These are phyloP conservation scores for Eupeodes corollae DNA, from an alignment of 1,140 invertebrate genomes.

Conservation along the genomic window DNA sequence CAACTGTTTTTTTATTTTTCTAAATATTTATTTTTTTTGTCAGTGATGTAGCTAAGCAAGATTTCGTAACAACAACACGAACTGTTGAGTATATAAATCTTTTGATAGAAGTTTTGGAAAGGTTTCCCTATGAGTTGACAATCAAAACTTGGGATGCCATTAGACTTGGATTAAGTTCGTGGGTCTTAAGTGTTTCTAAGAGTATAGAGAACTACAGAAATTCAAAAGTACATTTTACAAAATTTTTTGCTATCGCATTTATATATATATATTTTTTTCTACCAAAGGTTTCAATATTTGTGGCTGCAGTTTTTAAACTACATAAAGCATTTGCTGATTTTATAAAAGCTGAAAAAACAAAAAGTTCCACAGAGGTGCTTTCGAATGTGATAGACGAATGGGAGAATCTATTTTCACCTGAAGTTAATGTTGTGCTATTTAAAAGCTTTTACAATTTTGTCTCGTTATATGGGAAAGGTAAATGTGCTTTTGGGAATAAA, in stretches of 20 bases:
- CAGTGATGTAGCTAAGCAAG: conserved; percentile 1
- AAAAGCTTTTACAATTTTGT: conserved; percentile 15
- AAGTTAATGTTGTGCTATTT: conserved; percentile 40
- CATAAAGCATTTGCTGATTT: conserved; percentile 39
- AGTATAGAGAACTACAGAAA: conserved; percentile 34
- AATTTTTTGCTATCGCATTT: background rate
- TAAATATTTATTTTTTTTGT: background rate
- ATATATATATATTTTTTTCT: background rate
- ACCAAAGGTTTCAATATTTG: conserved; percentile 39
- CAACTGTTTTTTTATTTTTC: background rate
- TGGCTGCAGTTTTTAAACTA: conserved; percentile 40
- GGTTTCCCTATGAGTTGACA: conserved; percentile 37
- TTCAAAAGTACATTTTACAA: conserved; percentile 29
- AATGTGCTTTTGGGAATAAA: conserved; percentile 4
- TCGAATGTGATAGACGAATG: conserved; percentile 45
- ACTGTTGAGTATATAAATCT: conserved; percentile 37
- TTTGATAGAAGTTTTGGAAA: conserved; percentile 34
- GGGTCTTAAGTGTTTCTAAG: conserved; percentile 43
- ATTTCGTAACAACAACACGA: conserved; percentile 5
- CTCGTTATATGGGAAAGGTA: conserved; percentile 18
- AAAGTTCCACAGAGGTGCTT: conserved; percentile 38
- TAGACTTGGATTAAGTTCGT: conserved; percentile 50
- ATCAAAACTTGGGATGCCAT: conserved; percentile 52
- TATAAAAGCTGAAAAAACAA: conserved; percentile 37
- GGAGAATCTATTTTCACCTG: conserved; percentile 44